A percentile compares a stretch with the other conserved stretches of the same genome.
These are phyloP conservation scores for Pica pica DNA, from an alignment of 2,113 vertebrate genomes.

Conservation along the genomic window DNA sequence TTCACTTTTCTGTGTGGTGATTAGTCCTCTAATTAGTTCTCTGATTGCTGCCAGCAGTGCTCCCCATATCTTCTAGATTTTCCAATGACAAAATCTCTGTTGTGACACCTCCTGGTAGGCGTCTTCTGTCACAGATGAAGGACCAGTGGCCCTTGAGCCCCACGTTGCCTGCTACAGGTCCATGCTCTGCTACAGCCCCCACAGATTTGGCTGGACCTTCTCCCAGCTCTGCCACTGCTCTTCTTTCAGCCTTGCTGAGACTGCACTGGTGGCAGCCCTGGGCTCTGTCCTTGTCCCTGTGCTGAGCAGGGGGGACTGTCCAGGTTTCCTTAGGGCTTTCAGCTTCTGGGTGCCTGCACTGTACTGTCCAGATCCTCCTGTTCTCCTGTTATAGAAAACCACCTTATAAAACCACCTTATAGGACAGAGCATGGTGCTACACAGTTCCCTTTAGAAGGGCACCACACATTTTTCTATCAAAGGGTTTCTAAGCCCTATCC, in stretches of 20 bases:
- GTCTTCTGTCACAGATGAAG: background rate
- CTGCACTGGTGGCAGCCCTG: background rate
- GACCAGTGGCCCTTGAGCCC: background rate
- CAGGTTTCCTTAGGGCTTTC: background rate
- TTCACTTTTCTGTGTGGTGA: background rate
- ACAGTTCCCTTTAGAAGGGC: background rate
- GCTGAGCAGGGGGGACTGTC: background rate
- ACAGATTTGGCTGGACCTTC: background rate
- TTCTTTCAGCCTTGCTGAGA: background rate
- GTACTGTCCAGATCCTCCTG: background rate
- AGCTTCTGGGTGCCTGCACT: background rate
- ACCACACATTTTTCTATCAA: background rate
- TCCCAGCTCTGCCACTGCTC: background rate
- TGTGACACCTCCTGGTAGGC: background rate
- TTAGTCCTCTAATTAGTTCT: background rate
- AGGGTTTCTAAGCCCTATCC: background rate
- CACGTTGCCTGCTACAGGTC: background rate
- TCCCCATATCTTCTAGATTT: background rate
- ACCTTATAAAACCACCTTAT: accelerated
- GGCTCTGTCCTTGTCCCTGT: background rate
- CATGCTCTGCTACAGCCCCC: background rate
- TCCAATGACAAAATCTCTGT: background rate
- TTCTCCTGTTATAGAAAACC: no score
- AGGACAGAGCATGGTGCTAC: background rate
- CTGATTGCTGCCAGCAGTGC: background rate